A percentile compares a stretch with the other conserved stretches of the same genome.
Evolutionary conservation across 2,888 invertebrate species (phyloP).

Genomic region (Epicampocera succincta): DNA sequence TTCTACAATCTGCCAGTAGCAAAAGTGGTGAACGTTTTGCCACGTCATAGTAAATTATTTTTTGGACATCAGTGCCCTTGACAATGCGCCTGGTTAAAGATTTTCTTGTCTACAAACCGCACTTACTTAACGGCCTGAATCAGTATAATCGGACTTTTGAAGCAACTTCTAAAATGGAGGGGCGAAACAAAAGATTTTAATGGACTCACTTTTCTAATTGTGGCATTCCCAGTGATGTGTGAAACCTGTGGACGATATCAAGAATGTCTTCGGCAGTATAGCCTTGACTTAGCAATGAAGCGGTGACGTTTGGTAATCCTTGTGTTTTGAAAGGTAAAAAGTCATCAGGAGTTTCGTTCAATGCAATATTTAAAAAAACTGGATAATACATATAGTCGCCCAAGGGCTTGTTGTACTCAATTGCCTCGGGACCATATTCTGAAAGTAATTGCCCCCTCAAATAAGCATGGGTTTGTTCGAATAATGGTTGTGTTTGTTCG

Average conservation of each 20-base stretch:
- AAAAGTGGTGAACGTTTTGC: too few species aligned
- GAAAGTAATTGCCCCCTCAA: conserved; percentile 75
- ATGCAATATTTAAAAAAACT: conserved; percentile 76
- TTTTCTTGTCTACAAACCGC: too few species aligned
- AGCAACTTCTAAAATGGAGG: conserved; percentile 83
- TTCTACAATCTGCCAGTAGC: too few species aligned
- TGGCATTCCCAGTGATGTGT: conserved; percentile 89
- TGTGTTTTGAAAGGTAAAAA: conserved; percentile 86
- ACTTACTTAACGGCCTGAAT: too few species aligned
- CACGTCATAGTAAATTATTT: too few species aligned
- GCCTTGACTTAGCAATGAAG: conserved; percentile 86
- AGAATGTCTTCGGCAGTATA: conserved; percentile 89
- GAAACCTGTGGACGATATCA: conserved; percentile 90
- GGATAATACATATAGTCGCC: conserved; percentile 79
- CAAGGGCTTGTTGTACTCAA: conserved; percentile 74
- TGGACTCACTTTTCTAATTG: conserved; percentile 82
- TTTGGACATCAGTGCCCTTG: too few species aligned
- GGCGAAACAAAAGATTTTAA: neutral
- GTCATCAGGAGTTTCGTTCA: conserved; percentile 83
- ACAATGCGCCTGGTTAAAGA: too few species aligned
- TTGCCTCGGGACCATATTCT: conserved; percentile 74
- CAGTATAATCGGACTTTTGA: too few species aligned
- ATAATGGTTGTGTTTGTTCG: conserved; percentile 74
- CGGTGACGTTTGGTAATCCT: conserved; percentile 86
- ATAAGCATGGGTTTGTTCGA: conserved; percentile 79